These are phyloP conservation scores for Drosophila rubida DNA, from an alignment of 2,888 invertebrate species.

Conservation along the genomic window DNA sequence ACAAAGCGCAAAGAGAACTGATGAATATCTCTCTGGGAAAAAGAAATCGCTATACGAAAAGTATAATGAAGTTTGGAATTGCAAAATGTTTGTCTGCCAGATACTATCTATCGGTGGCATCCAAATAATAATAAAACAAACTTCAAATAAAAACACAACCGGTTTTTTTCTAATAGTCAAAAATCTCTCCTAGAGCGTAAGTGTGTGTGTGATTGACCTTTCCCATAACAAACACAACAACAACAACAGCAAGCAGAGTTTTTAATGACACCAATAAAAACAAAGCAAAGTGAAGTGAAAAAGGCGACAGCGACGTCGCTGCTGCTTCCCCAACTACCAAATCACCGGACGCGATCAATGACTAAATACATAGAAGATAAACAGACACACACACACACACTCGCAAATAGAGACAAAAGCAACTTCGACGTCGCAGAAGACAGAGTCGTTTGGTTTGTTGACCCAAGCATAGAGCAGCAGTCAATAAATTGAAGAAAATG, in stretches of 20 bases:
- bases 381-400: slow-evolving; percentile 29
- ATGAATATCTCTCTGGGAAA: slow-evolving; percentile 22
- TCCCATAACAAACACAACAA: slow-evolving; percentile 40
- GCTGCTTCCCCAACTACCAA: slow-evolving; percentile 32
- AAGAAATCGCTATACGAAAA: slow-evolving; percentile 9
- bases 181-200: slow-evolving; percentile 16
- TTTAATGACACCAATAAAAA: slow-evolving; percentile 70
- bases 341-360: slow-evolving; percentile 74
- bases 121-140: slow-evolving; percentile 22
- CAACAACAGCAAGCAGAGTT: slow-evolving; percentile 8
- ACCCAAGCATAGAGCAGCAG: slow-evolving; percentile 66
- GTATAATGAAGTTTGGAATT: slow-evolving; percentile 48
- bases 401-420: slow-evolving; percentile 19
- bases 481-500: slow-evolving; percentile 69
- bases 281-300: slow-evolving; percentile 54
- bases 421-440: not conserved
- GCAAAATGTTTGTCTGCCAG: slow-evolving; percentile 29
- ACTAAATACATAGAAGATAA: slow-evolving; percentile 53
- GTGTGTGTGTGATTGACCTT: slow-evolving; percentile 64
- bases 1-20: slow-evolving; percentile 46
- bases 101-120: slow-evolving; percentile 21
- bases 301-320: slow-evolving; percentile 31
- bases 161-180: slow-evolving; percentile 56
- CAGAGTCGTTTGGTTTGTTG: slow-evolving; percentile 68
- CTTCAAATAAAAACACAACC: slow-evolving; percentile 38